Conservation (phyloP, 2,888 invertebrate genomes). For the Euspilapteryx auroguttella region DNA sequence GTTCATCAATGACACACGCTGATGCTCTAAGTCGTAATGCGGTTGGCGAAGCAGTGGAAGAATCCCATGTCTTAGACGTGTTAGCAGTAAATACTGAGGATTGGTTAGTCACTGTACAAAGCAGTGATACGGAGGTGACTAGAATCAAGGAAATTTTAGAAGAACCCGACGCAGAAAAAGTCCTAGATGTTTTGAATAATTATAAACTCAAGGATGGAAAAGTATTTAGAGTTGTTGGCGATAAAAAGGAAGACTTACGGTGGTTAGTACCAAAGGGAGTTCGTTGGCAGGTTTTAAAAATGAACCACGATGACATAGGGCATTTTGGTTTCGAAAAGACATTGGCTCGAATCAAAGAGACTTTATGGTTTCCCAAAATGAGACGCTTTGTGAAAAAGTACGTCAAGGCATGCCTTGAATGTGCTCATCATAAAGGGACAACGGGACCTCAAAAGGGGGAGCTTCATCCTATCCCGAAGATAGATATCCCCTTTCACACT, state of each 20-base stretch:
- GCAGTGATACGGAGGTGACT: conserved; percentile 6
- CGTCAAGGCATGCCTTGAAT: too few species aligned
- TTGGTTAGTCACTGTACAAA: conserved; percentile 10
- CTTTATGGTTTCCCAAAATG: too few species aligned
- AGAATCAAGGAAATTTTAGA: conserved; percentile 3
- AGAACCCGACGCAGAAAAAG: conserved; percentile 1
- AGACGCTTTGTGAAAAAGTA: too few species aligned
- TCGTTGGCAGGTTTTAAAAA: conserved; percentile 10
- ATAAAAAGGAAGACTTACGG: conserved; percentile 4
- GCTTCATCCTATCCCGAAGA: too few species aligned
- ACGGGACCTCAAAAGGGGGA: too few species aligned
- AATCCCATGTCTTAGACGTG: conserved; percentile 4
- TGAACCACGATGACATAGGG: conserved; percentile 12
- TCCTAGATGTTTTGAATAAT: background rate
- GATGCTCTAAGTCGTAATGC: conserved; percentile 4
- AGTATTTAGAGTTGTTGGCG: conserved; percentile 2
- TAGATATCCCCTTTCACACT: too few species aligned
- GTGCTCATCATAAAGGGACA: too few species aligned
- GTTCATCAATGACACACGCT: conserved; percentile 3
- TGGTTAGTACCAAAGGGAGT: conserved; percentile 10
- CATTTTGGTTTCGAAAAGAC: conserved; percentile 13
- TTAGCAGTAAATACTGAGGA: conserved; percentile 4
- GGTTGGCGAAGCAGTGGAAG: background rate
- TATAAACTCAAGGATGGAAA: conserved; percentile 6
- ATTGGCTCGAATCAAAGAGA: too few species aligned